These are phyloP conservation scores for Drosophila pandora DNA, from an alignment of 1,140 invertebrate species.

Conservation along the genomic window DNA sequence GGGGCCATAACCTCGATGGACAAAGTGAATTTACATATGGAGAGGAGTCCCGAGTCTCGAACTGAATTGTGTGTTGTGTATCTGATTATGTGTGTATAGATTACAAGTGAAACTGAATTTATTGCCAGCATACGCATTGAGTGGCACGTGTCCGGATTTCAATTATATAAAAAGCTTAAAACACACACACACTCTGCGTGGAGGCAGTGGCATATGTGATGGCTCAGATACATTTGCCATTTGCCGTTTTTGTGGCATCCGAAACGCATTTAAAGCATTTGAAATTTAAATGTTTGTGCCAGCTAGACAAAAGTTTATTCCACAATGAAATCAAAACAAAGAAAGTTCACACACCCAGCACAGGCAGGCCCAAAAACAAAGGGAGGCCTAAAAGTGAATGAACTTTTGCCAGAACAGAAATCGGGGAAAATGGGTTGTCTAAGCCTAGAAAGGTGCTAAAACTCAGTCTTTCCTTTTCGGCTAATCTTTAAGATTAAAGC, in stretches of 20 bases:
- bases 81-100: slow-evolving; percentile 42
- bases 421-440: slow-evolving; percentile 18
- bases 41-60: slow-evolving; percentile 3
- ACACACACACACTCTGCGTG: slow-evolving; percentile 21
- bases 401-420: slow-evolving; percentile 14
- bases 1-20: slow-evolving; percentile 12
- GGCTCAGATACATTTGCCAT: neutral
- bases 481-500: slow-evolving; percentile 48
- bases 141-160: slow-evolving; percentile 67
- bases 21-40: slow-evolving; percentile 42
- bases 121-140: slow-evolving; percentile 41
- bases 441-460: slow-evolving; percentile 15
- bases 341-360: slow-evolving; percentile 17
- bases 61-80: slow-evolving; percentile 14
- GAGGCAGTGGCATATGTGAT: slow-evolving; percentile 1
- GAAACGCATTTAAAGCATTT: slow-evolving; percentile 24
- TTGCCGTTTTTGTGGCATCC: slow-evolving; percentile 1
- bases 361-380: neutral
- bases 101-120: slow-evolving; percentile 54
- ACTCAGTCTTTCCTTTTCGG: neutral
- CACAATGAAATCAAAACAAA: slow-evolving; percentile 38
- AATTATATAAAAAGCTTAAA: slow-evolving; percentile 74
- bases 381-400: slow-evolving; percentile 38
- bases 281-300: slow-evolving; percentile 14
- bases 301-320: slow-evolving; percentile 21